Evolutionary conservation across 2,797 vertebrate species (phyloP).

Genomic region (Lutjanus argentimaculatus): DNA sequence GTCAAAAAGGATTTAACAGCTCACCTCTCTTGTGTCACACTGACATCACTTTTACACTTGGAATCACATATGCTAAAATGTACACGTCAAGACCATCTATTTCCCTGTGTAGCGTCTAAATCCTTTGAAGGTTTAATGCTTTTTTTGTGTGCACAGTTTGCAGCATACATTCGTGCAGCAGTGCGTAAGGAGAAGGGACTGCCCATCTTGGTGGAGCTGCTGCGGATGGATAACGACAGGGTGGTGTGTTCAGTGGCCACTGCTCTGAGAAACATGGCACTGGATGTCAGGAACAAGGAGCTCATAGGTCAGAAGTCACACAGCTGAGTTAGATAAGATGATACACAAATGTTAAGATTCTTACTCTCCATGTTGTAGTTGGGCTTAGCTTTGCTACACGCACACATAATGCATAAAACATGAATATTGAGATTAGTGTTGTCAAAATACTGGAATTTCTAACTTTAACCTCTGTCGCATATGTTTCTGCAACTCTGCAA

Average conservation of each 20-base stretch:
- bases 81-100: background rate
- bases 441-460: no score
- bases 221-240: conserved; percentile 97
- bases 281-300: conserved; percentile 98
- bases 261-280: conserved; percentile 96
- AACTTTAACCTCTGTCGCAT: no score
- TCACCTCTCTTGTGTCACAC: conserved; percentile 33
- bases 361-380: conserved; percentile 7
- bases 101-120: background rate
- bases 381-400: background rate
- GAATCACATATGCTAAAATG: conserved; percentile 19
- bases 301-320: conserved; percentile 90
- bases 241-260: conserved; percentile 98
- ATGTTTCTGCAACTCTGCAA: no score
- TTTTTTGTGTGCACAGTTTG: conserved; percentile 86
- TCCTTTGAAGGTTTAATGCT: conserved; percentile 40
- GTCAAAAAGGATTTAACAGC: conserved; percentile 47
- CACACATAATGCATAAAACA: background rate
- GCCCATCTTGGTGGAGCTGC: conserved; percentile 96
- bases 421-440: no score
- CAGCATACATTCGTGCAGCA: conserved; percentile 95
- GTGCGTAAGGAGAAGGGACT: conserved; percentile 98
- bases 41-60: conserved; percentile 31
- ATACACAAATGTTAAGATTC: background rate
- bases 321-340: background rate